These are phyloP conservation scores for Aphodius sticticus DNA, from an alignment of 2,888 invertebrate genomes.

Conservation along the genomic window DNA sequence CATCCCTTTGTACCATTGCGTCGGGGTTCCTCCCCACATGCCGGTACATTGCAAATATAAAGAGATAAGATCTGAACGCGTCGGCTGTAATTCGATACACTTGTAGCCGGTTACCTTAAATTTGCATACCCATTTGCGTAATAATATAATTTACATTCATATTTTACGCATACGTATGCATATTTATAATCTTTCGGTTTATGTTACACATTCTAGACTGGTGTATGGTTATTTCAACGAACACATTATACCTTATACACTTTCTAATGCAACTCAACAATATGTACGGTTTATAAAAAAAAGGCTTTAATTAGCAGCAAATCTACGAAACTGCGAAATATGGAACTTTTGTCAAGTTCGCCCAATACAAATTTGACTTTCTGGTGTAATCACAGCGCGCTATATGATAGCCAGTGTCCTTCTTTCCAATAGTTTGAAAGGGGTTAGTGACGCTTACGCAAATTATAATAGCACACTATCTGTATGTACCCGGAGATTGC, in stretches of 20 bases:
- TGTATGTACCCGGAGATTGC: too few relatives aligned
- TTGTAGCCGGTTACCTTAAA: slow-evolving; percentile 17
- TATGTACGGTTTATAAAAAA: slow-evolving; percentile 1
- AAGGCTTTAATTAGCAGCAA: not conserved
- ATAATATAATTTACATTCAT: slow-evolving; percentile 27
- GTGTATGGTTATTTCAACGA: slow-evolving; percentile 20
- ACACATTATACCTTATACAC: not conserved
- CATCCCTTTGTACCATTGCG: not conserved
- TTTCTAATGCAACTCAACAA: not conserved
- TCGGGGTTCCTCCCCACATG: not conserved
- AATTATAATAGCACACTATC: too few relatives aligned
- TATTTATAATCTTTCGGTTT: slow-evolving; percentile 17
- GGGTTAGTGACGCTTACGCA: too few relatives aligned
- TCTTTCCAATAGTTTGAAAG: too few relatives aligned
- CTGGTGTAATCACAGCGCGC: too few relatives aligned
- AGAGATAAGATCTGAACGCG: slow-evolving; percentile 4
- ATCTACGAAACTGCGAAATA: too few relatives aligned
- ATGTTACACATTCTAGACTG: not conserved
- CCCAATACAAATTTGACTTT: too few relatives aligned
- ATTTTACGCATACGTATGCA: slow-evolving; percentile 23
- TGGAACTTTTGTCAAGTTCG: too few relatives aligned
- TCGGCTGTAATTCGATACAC: slow-evolving; percentile 17
- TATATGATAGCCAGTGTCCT: too few relatives aligned
- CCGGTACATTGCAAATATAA: slow-evolving; percentile 6
- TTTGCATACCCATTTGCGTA: slow-evolving; percentile 24